These are phyloP conservation scores for Bombus confusus DNA, from an alignment of 1,140 invertebrate genomes.

Conservation along the genomic window DNA sequence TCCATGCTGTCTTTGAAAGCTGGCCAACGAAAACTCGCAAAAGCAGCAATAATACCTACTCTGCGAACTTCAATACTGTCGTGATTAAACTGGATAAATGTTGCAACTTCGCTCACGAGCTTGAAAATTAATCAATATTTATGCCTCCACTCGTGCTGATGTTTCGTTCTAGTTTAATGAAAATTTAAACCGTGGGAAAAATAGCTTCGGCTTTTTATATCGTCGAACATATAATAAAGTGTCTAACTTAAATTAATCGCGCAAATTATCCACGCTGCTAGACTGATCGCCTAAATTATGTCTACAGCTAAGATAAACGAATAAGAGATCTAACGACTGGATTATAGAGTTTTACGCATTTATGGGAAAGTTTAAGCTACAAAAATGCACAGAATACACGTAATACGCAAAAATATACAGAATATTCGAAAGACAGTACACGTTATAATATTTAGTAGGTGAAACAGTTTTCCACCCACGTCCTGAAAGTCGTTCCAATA, in stretches of 20 bases:
- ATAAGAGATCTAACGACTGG: neutral
- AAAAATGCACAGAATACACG: no score
- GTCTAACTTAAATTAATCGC: neutral
- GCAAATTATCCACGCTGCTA: neutral
- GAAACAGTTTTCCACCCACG: no score
- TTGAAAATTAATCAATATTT: conserved; percentile 4
- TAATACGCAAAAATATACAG: no score
- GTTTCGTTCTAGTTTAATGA: neutral
- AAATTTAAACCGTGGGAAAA: neutral
- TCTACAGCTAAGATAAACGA: no score
- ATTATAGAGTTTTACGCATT: neutral
- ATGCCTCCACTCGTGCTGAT: neutral
- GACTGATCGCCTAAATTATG: neutral
- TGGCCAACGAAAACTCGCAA: neutral
- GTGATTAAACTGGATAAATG: conserved; percentile 6
- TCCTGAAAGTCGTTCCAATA: no score
- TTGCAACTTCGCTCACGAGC: neutral
- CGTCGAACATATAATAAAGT: neutral
- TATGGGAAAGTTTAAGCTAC: no score
- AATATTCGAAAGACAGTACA: no score
- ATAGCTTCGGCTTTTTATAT: neutral
- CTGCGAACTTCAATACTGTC: conserved; percentile 16
- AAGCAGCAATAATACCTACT: conserved; percentile 20
- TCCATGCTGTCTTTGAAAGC: conserved; percentile 11
- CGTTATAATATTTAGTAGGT: no score